phyloP scores from a whole-genome alignment of 2,113 vertebrate species.

The Glaucomys volans region DNA sequence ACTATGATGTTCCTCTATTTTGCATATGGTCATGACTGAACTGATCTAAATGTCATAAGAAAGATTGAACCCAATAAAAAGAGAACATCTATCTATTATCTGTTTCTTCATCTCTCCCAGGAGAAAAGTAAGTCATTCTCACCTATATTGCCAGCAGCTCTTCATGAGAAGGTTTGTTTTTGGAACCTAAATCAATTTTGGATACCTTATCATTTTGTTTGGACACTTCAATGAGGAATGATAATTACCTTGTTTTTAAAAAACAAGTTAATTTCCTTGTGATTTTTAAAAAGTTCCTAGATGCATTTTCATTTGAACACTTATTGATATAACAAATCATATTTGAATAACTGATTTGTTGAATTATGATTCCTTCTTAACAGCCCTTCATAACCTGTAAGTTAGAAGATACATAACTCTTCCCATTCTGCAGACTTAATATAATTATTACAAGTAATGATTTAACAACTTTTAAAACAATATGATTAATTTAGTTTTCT shows the following conservation, averaged over 20 bases:
- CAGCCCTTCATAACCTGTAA: not conserved
- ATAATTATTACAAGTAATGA: not conserved
- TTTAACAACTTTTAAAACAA: not conserved
- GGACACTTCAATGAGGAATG: not conserved
- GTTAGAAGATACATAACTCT: slow-evolving; percentile 14
- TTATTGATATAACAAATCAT: not conserved
- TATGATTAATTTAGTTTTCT: not conserved
- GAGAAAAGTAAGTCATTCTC: not conserved
- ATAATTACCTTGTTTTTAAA: not conserved
- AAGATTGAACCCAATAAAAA: not conserved
- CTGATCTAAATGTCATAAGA: not conserved
- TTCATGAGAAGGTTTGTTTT: not conserved
- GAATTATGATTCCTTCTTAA: slow-evolving; percentile 22
- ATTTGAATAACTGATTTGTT: slow-evolving; percentile 9
- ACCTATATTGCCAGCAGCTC: not conserved
- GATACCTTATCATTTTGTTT: not conserved
- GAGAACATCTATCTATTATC: not conserved
- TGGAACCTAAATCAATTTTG: not conserved
- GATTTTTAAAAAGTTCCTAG: not conserved
- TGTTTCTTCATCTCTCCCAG: not conserved
- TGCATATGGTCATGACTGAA: not conserved
- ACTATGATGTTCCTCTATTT: not conserved
- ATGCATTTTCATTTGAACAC: not conserved
- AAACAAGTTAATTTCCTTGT: not conserved
- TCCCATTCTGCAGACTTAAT: slow-evolving; percentile 23